Evolutionary conservation across 2,113 vertebrate genomes (phyloP).

Genomic region (Piliocolobus tephrosceles): DNA sequence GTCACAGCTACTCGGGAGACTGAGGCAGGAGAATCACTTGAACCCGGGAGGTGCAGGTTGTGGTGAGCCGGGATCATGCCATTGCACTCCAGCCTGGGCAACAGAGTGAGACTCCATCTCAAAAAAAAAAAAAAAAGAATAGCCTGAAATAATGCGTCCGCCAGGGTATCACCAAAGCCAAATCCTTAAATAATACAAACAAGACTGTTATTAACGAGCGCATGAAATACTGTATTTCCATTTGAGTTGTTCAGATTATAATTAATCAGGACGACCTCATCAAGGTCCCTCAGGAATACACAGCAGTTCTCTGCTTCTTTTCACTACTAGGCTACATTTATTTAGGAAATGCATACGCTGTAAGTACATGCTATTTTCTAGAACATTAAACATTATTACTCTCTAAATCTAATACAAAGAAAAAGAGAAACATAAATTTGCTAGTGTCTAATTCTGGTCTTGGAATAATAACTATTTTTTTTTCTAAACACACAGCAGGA

Average conservation of each 20-base stretch:
- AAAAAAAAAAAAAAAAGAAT: background rate
- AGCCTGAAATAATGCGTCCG: background rate
- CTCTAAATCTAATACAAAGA: slow-evolving; percentile 22
- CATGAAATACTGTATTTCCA: background rate
- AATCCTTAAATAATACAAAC: background rate
- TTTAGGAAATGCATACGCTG: background rate
- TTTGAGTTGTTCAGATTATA: background rate
- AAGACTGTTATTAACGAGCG: background rate
- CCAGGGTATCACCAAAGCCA: background rate
- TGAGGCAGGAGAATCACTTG: too few species aligned
- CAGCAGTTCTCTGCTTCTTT: background rate
- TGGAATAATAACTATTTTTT: background rate
- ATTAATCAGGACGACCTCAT: background rate
- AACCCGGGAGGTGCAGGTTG: too few species aligned
- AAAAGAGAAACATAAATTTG: background rate
- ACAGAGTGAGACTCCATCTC: too few species aligned
- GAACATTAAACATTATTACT: slow-evolving; percentile 12
- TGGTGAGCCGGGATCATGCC: too few species aligned
- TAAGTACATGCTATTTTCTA: slow-evolving; percentile 10
- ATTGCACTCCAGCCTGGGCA: too few species aligned
- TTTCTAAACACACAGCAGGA: background rate
- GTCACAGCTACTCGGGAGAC: too few species aligned
- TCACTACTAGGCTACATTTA: background rate
- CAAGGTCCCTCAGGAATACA: background rate
- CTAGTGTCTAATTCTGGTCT: background rate